phyloP scores from a whole-genome alignment of 2,888 invertebrate genomes.

The Leucoptera coffeella region DNA sequence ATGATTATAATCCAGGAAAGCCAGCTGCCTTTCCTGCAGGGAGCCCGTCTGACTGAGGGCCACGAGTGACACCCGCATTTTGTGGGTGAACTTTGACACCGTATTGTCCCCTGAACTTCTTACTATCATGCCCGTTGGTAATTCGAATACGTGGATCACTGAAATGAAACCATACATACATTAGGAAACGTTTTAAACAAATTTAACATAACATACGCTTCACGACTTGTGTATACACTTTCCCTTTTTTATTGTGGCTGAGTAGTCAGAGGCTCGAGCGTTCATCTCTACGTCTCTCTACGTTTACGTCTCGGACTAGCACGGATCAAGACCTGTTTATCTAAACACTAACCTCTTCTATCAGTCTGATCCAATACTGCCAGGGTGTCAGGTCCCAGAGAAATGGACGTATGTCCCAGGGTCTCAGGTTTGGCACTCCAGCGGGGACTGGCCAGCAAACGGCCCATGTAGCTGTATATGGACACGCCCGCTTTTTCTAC shows the following conservation, averaged over 20 bases:
- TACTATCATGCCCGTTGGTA: slow-evolving; percentile 58
- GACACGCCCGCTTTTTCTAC: slow-evolving; percentile 80
- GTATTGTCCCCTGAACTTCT: slow-evolving; percentile 67
- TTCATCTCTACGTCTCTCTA: too few relatives aligned
- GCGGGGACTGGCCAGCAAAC: slow-evolving; percentile 76
- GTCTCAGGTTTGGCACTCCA: slow-evolving; percentile 83
- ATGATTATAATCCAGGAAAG: slow-evolving; percentile 81
- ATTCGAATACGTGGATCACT: slow-evolving; percentile 83
- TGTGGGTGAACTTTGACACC: slow-evolving; percentile 68
- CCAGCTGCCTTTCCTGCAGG: slow-evolving; percentile 72
- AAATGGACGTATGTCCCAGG: slow-evolving; percentile 68
- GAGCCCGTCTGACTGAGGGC: slow-evolving; percentile 82
- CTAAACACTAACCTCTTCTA: slow-evolving; percentile 69
- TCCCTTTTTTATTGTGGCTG: too few relatives aligned
- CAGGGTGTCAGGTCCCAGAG: slow-evolving; percentile 81
- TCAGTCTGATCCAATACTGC: slow-evolving; percentile 82
- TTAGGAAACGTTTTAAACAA: too few relatives aligned
- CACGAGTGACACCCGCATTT: slow-evolving; percentile 72
- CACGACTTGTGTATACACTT: too few relatives aligned
- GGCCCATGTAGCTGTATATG: slow-evolving; percentile 90
- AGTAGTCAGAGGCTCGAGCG: too few relatives aligned
- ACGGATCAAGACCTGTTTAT: too few relatives aligned
- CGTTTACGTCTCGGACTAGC: too few relatives aligned
- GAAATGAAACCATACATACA: too few relatives aligned
- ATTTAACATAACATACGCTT: too few relatives aligned